Percentiles rank a stretch among this genome's conserved stretches.
Evolutionary conservation across 2,888 invertebrate species (phyloP).

Genomic region (Notodonta dromedarius): DNA sequence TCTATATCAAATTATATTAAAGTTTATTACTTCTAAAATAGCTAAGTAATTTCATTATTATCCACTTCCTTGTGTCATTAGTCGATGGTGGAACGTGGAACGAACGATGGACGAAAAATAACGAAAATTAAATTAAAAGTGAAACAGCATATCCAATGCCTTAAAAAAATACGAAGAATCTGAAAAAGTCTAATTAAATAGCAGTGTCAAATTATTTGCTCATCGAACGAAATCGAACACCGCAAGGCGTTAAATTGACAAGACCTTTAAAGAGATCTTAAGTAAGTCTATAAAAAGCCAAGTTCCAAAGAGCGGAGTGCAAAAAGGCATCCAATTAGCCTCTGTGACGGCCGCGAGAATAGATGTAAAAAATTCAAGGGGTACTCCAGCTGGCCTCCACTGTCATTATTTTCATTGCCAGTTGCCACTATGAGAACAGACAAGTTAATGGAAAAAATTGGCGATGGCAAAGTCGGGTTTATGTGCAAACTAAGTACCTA

Average conservation of each 20-base stretch:
- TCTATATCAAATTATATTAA: neutral
- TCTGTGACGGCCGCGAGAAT: slow-evolving; percentile 32
- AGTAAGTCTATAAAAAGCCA: slow-evolving; percentile 27
- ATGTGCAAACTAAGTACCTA: too few species aligned
- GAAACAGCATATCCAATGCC: too few species aligned
- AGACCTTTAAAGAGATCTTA: slow-evolving; percentile 19
- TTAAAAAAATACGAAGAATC: neutral
- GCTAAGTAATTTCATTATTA: neutral
- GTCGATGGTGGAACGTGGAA: too few species aligned
- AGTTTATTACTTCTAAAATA: neutral
- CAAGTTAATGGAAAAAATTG: neutral
- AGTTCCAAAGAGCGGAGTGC: slow-evolving; percentile 24
- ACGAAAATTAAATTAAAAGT: neutral
- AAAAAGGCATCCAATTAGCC: slow-evolving; percentile 52
- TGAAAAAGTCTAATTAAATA: neutral
- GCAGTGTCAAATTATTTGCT: neutral
- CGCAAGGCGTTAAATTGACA: slow-evolving; percentile 11
- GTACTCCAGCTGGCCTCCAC: slow-evolving; percentile 6
- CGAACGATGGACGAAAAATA: too few species aligned
- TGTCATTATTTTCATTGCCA: slow-evolving; percentile 21
- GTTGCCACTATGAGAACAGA: slow-evolving; percentile 13
- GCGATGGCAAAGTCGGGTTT: neutral
- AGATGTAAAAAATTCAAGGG: slow-evolving; percentile 43
- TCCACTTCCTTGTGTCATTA: neutral
- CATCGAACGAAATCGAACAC: slow-evolving; percentile 10